These are phyloP conservation scores for Oreohelix idahoensis DNA, from an alignment of 1,140 invertebrate species.

Conservation along the genomic window DNA sequence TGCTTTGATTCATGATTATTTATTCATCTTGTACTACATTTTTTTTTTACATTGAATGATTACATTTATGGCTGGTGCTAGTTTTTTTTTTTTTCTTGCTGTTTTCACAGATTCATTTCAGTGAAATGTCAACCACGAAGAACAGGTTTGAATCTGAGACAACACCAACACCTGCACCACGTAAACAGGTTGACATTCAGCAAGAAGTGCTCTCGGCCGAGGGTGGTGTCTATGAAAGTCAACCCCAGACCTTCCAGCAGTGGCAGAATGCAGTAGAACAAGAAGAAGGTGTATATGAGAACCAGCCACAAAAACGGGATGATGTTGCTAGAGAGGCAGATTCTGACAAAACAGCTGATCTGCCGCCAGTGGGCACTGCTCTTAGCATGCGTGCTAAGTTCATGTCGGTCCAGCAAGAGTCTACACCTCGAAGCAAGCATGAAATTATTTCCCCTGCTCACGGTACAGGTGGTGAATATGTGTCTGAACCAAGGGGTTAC, in stretches of 20 bases:
- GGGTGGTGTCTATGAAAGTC: slow-evolving; percentile 38
- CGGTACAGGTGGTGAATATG: slow-evolving; percentile 52
- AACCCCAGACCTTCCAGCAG: slow-evolving; percentile 49
- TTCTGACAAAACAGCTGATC: slow-evolving; percentile 47
- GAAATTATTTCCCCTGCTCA: slow-evolving; percentile 43
- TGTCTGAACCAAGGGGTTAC: slow-evolving; percentile 54
- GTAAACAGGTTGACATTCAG: not conserved
- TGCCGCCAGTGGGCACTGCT: slow-evolving; percentile 62
- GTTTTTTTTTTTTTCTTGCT: too few species aligned
- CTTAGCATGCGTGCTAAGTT: slow-evolving; percentile 58
- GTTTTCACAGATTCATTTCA: slow-evolving; percentile 1
- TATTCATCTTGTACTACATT: too few species aligned
- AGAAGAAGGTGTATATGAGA: slow-evolving; percentile 66
- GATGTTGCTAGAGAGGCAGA: slow-evolving; percentile 61
- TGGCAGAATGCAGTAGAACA: slow-evolving; percentile 52
- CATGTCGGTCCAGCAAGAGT: slow-evolving; percentile 35
- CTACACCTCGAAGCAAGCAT: slow-evolving; percentile 12
- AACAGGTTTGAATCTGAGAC: slow-evolving; percentile 14
- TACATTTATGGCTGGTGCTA: too few species aligned
- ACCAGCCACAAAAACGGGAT: slow-evolving; percentile 53
- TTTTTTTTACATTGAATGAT: too few species aligned
- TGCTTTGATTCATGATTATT: too few species aligned
- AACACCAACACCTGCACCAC: not conserved
- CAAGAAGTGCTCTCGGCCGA: not conserved
- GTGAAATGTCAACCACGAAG: slow-evolving; percentile 24